Evolutionary conservation across 1,140 invertebrate genomes (phyloP), one percentile per base, ranked within the genome.

Genomic region (Ericerus pela): DNA sequence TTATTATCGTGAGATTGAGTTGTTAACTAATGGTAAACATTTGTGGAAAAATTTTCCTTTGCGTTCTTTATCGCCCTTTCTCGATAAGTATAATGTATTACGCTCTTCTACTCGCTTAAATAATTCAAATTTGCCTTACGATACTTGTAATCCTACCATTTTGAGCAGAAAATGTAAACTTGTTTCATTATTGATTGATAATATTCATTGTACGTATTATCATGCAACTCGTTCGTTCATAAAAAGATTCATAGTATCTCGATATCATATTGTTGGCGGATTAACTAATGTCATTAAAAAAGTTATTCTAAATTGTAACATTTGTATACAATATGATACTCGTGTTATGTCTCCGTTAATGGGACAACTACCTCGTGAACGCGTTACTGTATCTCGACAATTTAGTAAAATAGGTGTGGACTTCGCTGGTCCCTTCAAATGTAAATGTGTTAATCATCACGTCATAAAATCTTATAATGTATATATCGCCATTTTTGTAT

Each of bases 401-500:
- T 71, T 73, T 59, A 16, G 53, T 28, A 56, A 63, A 22, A 56
- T 58, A 20, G 72, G 69, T 10, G 59, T 70, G 0, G 71, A 73
- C 57, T 70, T 66, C 52, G 65, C 65, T 6, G 70, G 70, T 0
- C 71, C 70, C 0, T 66, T 73, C 24, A 20, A 59, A 0, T 60
- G 70, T 3, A n/a, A n/a, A n/a, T n/a, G n/a, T n/a, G n/a, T n/a
- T n/a, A n/a, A n/a, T n/a, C n/a, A n/a, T n/a, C n/a, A n/a, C n/a
- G 61, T 62, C 24, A 56, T 57, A 26, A 60, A 59, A 6, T 55
- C 53, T 18, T 18, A 60, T 10, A 74, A 74, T 56, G 62, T 59
- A 2, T 73, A 72, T 56, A 52, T 72, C 12, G 64, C 61, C 16
- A 1, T 73, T 11, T 74, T 73, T 57, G 66, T 72, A 3, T 74